A percentile compares a stretch with the other conserved stretches of the same genome.
Evolutionary conservation across 2,888 invertebrate genomes (phyloP).

Genomic region (Uloborus plumipes): DNA sequence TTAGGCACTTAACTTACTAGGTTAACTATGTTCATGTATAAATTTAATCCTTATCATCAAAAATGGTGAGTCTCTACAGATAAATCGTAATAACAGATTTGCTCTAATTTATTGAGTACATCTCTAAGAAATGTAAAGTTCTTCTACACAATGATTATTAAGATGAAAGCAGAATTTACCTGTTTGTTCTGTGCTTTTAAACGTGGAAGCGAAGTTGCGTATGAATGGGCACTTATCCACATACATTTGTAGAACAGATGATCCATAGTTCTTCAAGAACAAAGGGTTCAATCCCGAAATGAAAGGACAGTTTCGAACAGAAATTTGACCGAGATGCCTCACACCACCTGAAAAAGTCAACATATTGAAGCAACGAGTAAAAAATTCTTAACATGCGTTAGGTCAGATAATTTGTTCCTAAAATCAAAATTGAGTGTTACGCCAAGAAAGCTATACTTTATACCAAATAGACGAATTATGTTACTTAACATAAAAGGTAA

Average conservation of each 20-base stretch:
- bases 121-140: no score
- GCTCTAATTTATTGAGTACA: no score
- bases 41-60: no score
- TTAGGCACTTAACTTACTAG: no score
- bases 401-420: no score
- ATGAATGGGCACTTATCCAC: conserved; percentile 85
- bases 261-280: conserved; percentile 86
- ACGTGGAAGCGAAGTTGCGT: conserved; percentile 73
- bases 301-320: conserved; percentile 87
- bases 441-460: no score
- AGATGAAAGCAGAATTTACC: conserved; percentile 11
- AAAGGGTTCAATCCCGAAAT: conserved; percentile 83
- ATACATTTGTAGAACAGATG: conserved; percentile 82
- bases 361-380: background rate
- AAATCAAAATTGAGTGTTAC: no score
- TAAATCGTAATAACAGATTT: no score
- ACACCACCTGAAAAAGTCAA: conserved; percentile 31
- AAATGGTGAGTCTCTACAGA: no score
- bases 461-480: no score
- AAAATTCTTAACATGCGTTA: background rate
- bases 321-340: conserved; percentile 33
- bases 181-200: conserved; percentile 25
- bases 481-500: no score
- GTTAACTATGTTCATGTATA: no score
- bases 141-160: background rate